phyloP scores from a whole-genome alignment of 30 jellyfish, hydroid and myxozoan species.

The Hydra vulgaris region DNA sequence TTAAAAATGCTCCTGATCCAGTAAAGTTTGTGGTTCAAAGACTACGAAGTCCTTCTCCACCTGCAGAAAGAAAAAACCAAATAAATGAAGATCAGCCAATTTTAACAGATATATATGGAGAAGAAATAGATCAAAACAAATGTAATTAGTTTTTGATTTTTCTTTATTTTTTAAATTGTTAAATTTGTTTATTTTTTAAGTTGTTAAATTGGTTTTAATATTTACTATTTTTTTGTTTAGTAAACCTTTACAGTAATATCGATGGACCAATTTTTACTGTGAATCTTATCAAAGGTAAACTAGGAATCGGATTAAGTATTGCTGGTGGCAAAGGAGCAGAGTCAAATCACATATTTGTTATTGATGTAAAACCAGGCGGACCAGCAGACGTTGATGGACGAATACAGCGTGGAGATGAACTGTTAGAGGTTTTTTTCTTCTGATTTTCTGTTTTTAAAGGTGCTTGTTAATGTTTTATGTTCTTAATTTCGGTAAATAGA shows the following conservation, averaged over 20 bases:
- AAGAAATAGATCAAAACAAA: not conserved
- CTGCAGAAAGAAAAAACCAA: no score
- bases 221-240: not conserved
- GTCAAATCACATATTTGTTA: slow-evolving; percentile 66
- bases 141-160: not conserved
- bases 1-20: slow-evolving; percentile 66
- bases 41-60: slow-evolving; percentile 11
- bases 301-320: slow-evolving; percentile 80
- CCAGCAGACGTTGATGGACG: slow-evolving; percentile 86
- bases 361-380: slow-evolving; percentile 88
- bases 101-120: no score
- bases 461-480: not conserved
- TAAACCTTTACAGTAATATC: slow-evolving; percentile 45
- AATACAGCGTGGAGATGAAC: slow-evolving; percentile 75
- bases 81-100: not conserved
- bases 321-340: slow-evolving; percentile 89
- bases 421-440: slow-evolving; percentile 60
- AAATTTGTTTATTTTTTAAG: no score
- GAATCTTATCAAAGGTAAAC: slow-evolving; percentile 45
- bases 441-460: no score
- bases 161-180: not conserved
- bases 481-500: not conserved
- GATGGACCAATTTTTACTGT: slow-evolving; percentile 71
- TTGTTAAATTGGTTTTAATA: not conserved
- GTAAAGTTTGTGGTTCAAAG: slow-evolving; percentile 70